Percentiles rank a stretch among this genome's conserved stretches.
These are phyloP conservation scores for Dryobates pubescens DNA, from an alignment of 2,797 vertebrate genomes.

Conservation along the genomic window DNA sequence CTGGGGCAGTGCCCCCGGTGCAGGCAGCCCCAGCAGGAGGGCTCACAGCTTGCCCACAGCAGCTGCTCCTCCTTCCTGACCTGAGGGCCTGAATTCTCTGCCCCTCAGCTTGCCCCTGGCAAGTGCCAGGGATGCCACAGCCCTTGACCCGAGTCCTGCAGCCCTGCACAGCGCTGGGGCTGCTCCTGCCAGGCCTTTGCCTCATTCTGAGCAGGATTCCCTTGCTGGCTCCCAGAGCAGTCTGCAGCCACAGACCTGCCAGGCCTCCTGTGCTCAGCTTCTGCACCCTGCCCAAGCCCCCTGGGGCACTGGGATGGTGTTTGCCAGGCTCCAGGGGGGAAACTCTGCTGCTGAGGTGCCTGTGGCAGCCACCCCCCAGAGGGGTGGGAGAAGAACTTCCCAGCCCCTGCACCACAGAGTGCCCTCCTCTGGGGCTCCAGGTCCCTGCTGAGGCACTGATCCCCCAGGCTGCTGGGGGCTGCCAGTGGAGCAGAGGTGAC, in stretches of 20 bases:
- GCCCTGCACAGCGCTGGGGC: not conserved
- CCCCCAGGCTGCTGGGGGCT: not conserved
- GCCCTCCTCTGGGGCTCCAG: accelerated
- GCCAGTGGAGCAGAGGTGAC: not conserved
- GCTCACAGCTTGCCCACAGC: not conserved
- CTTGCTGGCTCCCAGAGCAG: not conserved
- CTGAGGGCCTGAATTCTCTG: accelerated
- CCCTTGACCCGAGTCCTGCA: accelerated
- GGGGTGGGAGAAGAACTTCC: not conserved
- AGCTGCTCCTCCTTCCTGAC: not conserved
- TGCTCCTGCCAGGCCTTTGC: not conserved
- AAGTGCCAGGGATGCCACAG: not conserved
- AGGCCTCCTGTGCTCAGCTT: not conserved
- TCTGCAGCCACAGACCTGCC: not conserved
- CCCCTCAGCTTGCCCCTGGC: not conserved
- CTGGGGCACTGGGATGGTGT: not conserved
- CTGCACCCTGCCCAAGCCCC: not conserved
- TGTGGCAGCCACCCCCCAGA: not conserved
- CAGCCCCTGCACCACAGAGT: accelerated
- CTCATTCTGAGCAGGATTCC: not conserved
- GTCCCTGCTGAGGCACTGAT: not conserved
- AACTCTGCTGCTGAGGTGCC: not conserved
- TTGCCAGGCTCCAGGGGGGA: not conserved
- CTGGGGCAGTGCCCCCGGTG: not conserved
- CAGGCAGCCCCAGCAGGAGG: not conserved